Evolutionary conservation across 2,113 vertebrate genomes (phyloP).

Genomic region (Anser brachyrhynchus): DNA sequence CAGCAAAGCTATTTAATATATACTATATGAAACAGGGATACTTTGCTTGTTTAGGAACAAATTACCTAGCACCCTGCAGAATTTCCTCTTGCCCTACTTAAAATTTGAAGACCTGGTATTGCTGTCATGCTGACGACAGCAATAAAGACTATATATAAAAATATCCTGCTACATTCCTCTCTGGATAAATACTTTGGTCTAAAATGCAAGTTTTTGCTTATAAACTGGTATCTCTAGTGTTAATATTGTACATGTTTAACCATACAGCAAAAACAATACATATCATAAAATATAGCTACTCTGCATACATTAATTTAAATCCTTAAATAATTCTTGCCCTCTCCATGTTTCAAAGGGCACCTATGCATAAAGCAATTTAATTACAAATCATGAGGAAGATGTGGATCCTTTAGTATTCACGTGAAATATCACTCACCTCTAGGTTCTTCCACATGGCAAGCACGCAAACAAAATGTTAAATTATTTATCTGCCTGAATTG

Average conservation of each 20-base stretch:
- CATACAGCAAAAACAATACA: neutral
- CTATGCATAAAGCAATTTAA: neutral
- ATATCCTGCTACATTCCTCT: neutral
- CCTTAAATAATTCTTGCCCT: neutral
- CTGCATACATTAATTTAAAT: neutral
- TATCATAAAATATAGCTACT: neutral
- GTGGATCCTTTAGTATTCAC: neutral
- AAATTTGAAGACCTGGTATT: neutral
- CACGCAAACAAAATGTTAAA: conserved; percentile 35
- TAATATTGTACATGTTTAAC: neutral
- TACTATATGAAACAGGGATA: neutral
- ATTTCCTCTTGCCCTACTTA: neutral
- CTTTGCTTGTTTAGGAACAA: neutral
- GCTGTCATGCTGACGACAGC: neutral
- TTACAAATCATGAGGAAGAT: neutral
- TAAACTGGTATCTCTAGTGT: neutral
- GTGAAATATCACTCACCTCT: conserved; percentile 70
- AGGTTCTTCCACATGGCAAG: conserved; percentile 68
- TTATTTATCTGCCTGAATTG: neutral
- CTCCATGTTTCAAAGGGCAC: neutral
- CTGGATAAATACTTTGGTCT: neutral
- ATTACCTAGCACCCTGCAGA: neutral
- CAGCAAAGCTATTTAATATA: neutral
- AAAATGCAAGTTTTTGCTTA: neutral
- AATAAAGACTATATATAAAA: neutral